phyloP scores from a whole-genome alignment of 2,797 vertebrate species.

The Glossophaga mutica region DNA sequence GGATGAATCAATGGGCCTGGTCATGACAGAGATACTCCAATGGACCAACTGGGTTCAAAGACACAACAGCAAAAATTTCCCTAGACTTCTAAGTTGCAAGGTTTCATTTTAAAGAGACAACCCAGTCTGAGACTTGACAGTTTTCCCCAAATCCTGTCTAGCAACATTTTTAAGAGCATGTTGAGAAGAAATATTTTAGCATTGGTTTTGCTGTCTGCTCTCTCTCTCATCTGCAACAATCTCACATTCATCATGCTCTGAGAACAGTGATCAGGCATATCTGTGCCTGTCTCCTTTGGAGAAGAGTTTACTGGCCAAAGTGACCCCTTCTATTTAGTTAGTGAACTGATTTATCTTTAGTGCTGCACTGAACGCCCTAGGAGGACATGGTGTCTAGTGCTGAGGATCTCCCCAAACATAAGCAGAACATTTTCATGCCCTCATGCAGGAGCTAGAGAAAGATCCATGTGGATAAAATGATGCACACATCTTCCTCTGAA shows the following conservation, averaged over 20 bases:
- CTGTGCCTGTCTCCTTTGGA: not conserved
- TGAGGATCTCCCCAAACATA: not conserved
- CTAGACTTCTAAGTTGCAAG: not conserved
- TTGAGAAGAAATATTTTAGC: not conserved
- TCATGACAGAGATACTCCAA: not conserved
- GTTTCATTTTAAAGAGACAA: not conserved
- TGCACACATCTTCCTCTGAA: not conserved
- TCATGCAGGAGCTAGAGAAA: not conserved
- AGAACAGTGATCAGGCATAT: not conserved
- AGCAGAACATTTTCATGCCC: not conserved
- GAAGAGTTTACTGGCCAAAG: not conserved
- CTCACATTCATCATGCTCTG: not conserved
- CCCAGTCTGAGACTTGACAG: not conserved
- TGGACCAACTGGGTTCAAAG: not conserved
- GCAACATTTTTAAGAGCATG: not conserved
- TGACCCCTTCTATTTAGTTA: not conserved
- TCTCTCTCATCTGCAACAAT: not conserved
- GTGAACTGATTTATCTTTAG: not conserved
- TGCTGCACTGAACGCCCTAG: too few relatives aligned
- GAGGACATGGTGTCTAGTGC: not conserved
- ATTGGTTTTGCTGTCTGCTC: not conserved
- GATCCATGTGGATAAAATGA: not conserved
- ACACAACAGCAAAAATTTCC: not conserved
- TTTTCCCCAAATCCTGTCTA: not conserved
- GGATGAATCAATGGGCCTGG: not conserved